A percentile compares a stretch with the other conserved stretches of the same genome.
These are phyloP conservation scores for Dinomys branickii DNA, from an alignment of 2,113 vertebrate species.

Conservation along the genomic window DNA sequence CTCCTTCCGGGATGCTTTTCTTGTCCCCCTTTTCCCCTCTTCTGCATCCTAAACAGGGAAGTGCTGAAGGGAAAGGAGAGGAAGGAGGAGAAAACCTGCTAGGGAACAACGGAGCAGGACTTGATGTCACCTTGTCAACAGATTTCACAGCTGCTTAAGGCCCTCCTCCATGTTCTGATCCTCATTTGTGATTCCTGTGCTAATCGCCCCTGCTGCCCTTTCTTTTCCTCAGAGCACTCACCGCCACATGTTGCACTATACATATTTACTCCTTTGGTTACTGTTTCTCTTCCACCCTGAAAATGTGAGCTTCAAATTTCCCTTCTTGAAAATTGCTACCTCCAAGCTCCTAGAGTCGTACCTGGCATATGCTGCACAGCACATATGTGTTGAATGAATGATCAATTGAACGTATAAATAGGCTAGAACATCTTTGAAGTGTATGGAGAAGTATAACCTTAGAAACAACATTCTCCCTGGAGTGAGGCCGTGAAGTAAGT, in stretches of 20 bases:
- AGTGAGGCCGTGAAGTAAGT: neutral
- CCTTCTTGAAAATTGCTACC: neutral
- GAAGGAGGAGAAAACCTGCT: neutral
- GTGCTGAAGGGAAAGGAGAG: neutral
- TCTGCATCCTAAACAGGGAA: neutral
- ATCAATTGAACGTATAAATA: neutral
- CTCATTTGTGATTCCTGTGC: accelerated
- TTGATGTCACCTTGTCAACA: neutral
- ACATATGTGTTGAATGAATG: neutral
- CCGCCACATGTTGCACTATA: neutral
- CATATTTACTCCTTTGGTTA: neutral
- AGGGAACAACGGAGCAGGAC: too few relatives aligned
- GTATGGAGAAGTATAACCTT: neutral
- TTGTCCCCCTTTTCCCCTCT: accelerated
- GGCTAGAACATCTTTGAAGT: neutral
- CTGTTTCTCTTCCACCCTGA: neutral
- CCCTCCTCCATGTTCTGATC: neutral
- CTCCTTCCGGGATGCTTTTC: too few relatives aligned
- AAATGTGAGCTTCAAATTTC: neutral
- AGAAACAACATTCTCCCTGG: neutral
- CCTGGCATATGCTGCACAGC: neutral
- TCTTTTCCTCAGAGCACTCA: neutral
- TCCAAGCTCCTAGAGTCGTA: neutral
- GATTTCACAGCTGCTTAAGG: neutral
- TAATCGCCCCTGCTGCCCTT: neutral